These are phyloP conservation scores for Gasterosteus nipponicus DNA, from an alignment of 2,113 vertebrate genomes.

Conservation along the genomic window DNA sequence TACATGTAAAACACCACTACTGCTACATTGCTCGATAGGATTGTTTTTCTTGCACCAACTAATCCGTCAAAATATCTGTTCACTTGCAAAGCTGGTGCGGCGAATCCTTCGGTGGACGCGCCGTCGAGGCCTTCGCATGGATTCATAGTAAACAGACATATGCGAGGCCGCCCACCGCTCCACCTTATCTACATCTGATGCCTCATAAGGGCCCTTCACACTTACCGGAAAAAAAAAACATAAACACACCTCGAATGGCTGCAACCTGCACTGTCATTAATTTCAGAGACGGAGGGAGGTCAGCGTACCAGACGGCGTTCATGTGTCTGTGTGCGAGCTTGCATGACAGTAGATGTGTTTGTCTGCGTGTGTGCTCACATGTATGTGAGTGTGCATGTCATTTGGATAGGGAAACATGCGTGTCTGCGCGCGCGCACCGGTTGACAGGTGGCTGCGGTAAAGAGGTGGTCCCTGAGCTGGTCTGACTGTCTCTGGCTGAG, in stretches of 20 bases:
- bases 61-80: constrained; percentile 7
- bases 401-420: constrained; percentile 35
- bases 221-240: constrained; percentile 59
- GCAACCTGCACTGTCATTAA: constrained; percentile 75
- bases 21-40: background rate
- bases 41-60: background rate
- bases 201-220: constrained; percentile 71
- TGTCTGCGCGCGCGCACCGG: constrained; percentile 33
- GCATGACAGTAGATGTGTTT: constrained; percentile 13
- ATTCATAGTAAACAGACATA: constrained; percentile 70
- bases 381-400: constrained; percentile 41
- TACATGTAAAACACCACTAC: no score
- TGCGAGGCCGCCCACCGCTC: constrained; percentile 66
- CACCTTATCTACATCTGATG: constrained; percentile 70
- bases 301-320: constrained; percentile 65
- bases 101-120: constrained; percentile 33
- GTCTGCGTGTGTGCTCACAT: constrained; percentile 30
- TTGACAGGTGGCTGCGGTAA: constrained; percentile 80
- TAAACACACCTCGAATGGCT: constrained; percentile 56
- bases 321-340: constrained; percentile 53
- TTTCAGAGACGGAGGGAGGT: constrained; percentile 71
- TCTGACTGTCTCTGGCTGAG: constrained; percentile 81
- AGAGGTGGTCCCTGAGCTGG: constrained; percentile 80
- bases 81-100: constrained; percentile 12
- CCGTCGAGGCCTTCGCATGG: constrained; percentile 29